A percentile compares a stretch with the other conserved stretches of the same genome.
phyloP scores from a whole-genome alignment of 2,888 invertebrate genomes.

The Synergus japonicus region DNA sequence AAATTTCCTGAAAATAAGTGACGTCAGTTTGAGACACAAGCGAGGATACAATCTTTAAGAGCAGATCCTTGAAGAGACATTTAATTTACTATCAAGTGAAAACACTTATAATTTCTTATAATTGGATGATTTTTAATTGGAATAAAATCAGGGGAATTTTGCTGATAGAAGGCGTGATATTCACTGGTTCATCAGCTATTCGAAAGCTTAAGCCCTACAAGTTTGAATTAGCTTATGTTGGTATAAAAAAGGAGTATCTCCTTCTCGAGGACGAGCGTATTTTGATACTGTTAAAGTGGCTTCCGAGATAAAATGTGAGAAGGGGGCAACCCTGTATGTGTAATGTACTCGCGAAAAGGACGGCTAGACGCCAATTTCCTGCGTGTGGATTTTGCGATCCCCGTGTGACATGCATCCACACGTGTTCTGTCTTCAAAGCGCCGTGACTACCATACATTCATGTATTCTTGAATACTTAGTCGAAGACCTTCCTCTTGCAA shows the following conservation, averaged over 20 bases:
- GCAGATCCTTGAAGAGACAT: background rate
- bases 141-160: no score
- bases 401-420: constrained; percentile 4
- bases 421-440: constrained; percentile 19
- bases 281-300: constrained; percentile 33
- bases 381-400: constrained; percentile 28
- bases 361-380: constrained; percentile 40
- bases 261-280: background rate
- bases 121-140: no score
- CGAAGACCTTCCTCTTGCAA: constrained; percentile 10
- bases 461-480: constrained; percentile 21
- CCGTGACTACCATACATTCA: constrained; percentile 3
- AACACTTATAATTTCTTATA: background rate
- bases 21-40: background rate
- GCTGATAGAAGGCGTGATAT: no score
- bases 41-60: background rate
- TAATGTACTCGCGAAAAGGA: constrained; percentile 6
- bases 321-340: constrained; percentile 1
- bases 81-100: background rate
- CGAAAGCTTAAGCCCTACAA: background rate
- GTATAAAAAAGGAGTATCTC: constrained; percentile 10
- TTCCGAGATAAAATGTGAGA: constrained; percentile 19
- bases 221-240: background rate
- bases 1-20: background rate
- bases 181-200: no score